Evolutionary conservation across 2,888 invertebrate species (phyloP).

Genomic region (Trisateles emortualis): DNA sequence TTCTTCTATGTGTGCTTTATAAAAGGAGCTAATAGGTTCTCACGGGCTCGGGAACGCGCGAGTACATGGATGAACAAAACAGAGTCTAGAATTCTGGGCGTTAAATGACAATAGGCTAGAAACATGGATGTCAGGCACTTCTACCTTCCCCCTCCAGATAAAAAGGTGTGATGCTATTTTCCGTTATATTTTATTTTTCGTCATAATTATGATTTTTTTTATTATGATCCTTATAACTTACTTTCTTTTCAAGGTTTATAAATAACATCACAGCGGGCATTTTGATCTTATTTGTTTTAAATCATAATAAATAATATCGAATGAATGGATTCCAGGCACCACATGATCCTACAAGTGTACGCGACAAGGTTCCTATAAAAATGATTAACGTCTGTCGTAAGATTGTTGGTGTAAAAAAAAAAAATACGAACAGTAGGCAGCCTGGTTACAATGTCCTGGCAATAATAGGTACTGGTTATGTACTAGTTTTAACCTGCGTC

Average conservation of each 20-base stretch:
- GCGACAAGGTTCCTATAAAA: conserved; percentile 69
- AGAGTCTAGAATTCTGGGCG: too few relatives aligned
- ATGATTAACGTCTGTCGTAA: conserved; percentile 70
- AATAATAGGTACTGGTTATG: conserved; percentile 30
- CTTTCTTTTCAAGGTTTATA: conserved; percentile 54
- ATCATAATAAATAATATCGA: conserved; percentile 70
- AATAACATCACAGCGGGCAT: conserved; percentile 65
- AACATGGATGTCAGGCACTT: too few relatives aligned
- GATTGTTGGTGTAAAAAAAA: conserved; percentile 53
- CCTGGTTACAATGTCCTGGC: neutral
- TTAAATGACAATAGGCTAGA: too few relatives aligned
- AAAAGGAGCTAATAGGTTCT: too few relatives aligned
- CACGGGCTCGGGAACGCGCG: too few relatives aligned
- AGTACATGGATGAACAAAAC: too few relatives aligned
- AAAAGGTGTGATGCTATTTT: too few relatives aligned
- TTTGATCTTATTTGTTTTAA: conserved; percentile 77
- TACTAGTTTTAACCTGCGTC: too few relatives aligned
- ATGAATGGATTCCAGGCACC: conserved; percentile 63
- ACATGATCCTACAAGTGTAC: conserved; percentile 64
- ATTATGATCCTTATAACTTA: conserved; percentile 6
- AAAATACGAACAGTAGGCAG: conserved; percentile 50
- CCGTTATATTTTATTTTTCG: too few relatives aligned
- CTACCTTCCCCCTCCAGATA: too few relatives aligned
- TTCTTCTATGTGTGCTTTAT: too few relatives aligned
- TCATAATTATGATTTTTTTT: too few relatives aligned